phyloP scores from a whole-genome alignment of 2,888 invertebrate species.

The Parnassius apollo region DNA sequence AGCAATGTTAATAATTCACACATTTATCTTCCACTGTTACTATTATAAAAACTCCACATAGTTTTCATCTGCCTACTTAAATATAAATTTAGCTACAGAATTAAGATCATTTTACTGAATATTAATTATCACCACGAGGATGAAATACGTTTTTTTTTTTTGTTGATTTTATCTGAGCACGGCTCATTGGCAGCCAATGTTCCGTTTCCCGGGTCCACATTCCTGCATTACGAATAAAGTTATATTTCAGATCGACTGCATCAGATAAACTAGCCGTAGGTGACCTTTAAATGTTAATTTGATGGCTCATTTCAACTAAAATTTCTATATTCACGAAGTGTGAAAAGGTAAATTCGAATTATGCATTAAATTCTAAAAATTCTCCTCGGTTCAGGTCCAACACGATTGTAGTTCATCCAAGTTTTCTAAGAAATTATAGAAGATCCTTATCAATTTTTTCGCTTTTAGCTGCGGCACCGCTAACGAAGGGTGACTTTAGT shows the following conservation, averaged over 20 bases:
- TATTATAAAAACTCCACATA: constrained; percentile 3
- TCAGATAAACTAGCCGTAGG: constrained; percentile 53
- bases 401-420: constrained; percentile 36
- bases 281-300: constrained; percentile 54
- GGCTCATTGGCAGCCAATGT: constrained; percentile 63
- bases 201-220: constrained; percentile 57
- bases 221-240: constrained; percentile 63
- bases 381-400: constrained; percentile 53
- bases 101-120: constrained; percentile 13
- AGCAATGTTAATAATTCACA: constrained; percentile 5
- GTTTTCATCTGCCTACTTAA: not conserved
- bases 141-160: constrained; percentile 34
- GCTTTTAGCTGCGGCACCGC: constrained; percentile 68
- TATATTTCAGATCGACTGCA: constrained; percentile 55
- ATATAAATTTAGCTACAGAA: constrained; percentile 10
- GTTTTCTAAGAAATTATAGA: constrained; percentile 74
- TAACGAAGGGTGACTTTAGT: constrained; percentile 67
- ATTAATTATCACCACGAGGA: constrained; percentile 9
- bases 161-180: constrained; percentile 49
- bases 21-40: constrained; percentile 7
- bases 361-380: constrained; percentile 59
- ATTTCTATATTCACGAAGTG: constrained; percentile 57
- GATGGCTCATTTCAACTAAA: constrained; percentile 66
- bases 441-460: constrained; percentile 67
- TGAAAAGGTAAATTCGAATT: constrained; percentile 67